Percentiles rank a stretch among this genome's conserved stretches.
Conservation (phyloP, 1,140 invertebrate species). For the Euwallacea similis region DNA sequence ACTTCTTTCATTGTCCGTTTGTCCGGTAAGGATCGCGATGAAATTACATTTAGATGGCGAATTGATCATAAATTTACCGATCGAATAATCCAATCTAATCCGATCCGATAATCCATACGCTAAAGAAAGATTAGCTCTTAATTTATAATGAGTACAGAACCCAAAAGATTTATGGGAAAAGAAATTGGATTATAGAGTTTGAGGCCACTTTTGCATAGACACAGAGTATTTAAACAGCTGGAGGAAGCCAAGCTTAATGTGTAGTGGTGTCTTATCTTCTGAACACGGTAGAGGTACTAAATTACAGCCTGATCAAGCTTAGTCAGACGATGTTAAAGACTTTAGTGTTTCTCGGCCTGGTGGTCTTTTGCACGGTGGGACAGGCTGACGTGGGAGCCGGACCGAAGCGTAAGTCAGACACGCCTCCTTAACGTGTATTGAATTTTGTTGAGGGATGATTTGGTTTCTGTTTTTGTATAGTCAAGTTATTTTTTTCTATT, state of each 20-base stretch:
- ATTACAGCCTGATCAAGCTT: neutral
- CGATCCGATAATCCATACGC: too few relatives aligned
- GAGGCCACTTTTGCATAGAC: neutral
- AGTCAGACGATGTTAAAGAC: neutral
- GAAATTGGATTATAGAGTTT: neutral
- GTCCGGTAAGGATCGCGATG: too few relatives aligned
- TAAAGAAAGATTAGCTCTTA: too few relatives aligned
- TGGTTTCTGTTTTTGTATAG: neutral
- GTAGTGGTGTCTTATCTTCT: neutral
- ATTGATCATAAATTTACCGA: too few relatives aligned
- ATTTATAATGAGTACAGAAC: neutral
- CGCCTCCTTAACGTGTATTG: neutral
- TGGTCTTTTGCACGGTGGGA: neutral
- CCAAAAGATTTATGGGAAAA: neutral
- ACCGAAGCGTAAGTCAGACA: neutral
- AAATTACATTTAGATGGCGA: too few relatives aligned
- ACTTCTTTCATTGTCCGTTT: too few relatives aligned
- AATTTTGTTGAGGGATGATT: neutral
- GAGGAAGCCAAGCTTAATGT: neutral
- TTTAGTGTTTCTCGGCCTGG: neutral
- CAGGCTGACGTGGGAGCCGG: neutral
- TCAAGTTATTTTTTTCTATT: neutral
- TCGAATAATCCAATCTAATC: too few relatives aligned
- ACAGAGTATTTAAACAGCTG: neutral
- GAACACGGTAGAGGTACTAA: constrained; percentile 10